These are phyloP conservation scores for Vultur gryphus DNA, from an alignment of 2,797 vertebrate genomes.

Conservation along the genomic window DNA sequence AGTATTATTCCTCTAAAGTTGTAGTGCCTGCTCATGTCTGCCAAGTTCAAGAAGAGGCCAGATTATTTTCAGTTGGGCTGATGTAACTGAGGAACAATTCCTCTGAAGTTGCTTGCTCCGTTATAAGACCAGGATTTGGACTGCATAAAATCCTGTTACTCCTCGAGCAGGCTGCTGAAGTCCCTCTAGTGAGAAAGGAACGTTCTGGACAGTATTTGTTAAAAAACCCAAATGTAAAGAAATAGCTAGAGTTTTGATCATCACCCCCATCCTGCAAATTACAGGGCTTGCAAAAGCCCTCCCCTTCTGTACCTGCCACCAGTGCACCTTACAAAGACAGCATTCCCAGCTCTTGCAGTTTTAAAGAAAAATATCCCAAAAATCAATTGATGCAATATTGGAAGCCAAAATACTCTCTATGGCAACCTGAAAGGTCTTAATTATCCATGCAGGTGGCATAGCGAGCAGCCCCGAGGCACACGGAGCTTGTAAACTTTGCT, in stretches of 20 bases:
- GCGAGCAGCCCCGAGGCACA: background rate
- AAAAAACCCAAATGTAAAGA: background rate
- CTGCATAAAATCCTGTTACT: background rate
- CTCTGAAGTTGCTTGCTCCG: background rate
- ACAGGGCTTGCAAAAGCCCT: background rate
- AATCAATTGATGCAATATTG: background rate
- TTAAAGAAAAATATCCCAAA: background rate
- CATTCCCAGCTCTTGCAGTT: background rate
- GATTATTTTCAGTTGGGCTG: background rate
- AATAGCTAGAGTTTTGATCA: background rate
- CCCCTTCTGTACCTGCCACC: background rate
- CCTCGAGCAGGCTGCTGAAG: background rate
- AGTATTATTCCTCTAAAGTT: rapidly evolving
- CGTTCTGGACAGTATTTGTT: background rate
- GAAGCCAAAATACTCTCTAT: constrained; percentile 35
- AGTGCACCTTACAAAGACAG: background rate
- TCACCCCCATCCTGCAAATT: background rate
- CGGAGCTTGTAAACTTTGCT: background rate
- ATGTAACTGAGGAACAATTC: background rate
- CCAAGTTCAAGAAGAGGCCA: background rate
- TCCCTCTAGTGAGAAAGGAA: background rate
- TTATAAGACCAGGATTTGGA: background rate
- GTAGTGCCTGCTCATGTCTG: rapidly evolving
- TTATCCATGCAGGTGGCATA: constrained; percentile 33
- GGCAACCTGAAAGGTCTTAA: constrained; percentile 42